Evolutionary conservation across 2,797 vertebrate genomes (phyloP), one percentile per base, ranked within the genome.

Genomic region (Cynopterus sphinx): DNA sequence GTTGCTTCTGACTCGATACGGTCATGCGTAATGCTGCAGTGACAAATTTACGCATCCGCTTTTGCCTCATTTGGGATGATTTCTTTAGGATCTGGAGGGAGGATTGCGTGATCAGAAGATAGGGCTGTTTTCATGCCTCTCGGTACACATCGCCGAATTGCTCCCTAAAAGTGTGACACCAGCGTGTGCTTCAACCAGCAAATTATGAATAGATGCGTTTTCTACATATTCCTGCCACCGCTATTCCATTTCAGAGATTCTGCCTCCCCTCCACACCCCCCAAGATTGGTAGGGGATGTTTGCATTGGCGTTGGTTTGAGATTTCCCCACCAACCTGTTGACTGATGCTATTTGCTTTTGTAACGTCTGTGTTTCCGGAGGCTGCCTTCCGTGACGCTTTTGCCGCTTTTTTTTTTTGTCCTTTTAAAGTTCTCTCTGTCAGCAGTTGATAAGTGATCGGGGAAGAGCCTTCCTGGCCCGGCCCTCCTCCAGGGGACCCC

Each of bases 361-460:
- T 46, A 79, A 85, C 65, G 59, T 79, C 81, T 94, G 12, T 92
- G 41, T 92, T 95, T 95, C 74, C 55, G n/a, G 68, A 92, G 55
- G 15, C 73, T 31, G 31, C 24, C 68, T 92, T 85, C 83, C 79
- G n/a, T 88, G 31, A 41, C 68, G 43, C 26, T 78, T 96, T 90
- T 75, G 49, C 61, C 49, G 51, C 51, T 74, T 68, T 74, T 13
- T 55, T 43, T 33, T 33, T 33, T 33, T 53, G 31, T 67, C 61
- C 28, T 70, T 77, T 39, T 70, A 24, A 70, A 33, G 71, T 55
- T 74, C 78, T 55, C 61, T 59, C 87, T 81, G 65, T 68, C 84
- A 85, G 87, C 77, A 75, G 53, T 46, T 86, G 91, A 43, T 87
- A 77, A 90, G 59, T 91, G 94, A 90, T 96, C 87, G 79, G 43